These are phyloP conservation scores for Leptodirus hochenwartii DNA, from an alignment of 2,888 invertebrate genomes.

Conservation along the genomic window DNA sequence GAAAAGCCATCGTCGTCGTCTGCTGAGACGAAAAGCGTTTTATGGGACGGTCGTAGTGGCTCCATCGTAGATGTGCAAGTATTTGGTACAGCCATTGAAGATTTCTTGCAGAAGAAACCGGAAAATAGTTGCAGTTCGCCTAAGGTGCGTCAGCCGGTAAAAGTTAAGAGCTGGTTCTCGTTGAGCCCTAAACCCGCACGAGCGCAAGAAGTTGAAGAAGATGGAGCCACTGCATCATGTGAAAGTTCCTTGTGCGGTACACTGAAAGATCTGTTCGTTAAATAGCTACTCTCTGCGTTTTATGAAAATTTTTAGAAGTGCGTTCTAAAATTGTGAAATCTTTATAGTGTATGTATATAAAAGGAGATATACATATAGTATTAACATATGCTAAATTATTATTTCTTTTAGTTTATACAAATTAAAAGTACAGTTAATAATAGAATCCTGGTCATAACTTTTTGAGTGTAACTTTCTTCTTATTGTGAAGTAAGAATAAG, in stretches of 20 bases:
- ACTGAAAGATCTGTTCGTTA: conserved; percentile 72
- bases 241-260: conserved; percentile 70
- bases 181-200: too few relatives aligned
- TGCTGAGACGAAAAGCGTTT: conserved; percentile 31
- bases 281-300: conserved; percentile 32
- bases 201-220: conserved; percentile 45
- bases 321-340: too few relatives aligned
- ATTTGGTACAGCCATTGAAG: conserved; percentile 70
- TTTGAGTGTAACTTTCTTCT: too few relatives aligned
- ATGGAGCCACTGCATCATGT: conserved; percentile 48
- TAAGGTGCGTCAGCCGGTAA: conserved; percentile 12
- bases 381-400: too few relatives aligned
- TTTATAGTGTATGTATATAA: too few relatives aligned
- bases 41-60: conserved; percentile 60
- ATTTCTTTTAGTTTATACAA: too few relatives aligned
- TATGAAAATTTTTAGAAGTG: conserved; percentile 10
- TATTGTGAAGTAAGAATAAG: too few relatives aligned
- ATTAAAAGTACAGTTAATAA: too few relatives aligned
- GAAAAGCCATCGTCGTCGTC: conserved; percentile 18
- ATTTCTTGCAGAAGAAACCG: conserved; percentile 45
- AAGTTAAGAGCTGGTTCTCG: conserved; percentile 37
- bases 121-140: conserved; percentile 15
- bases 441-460: too few relatives aligned
- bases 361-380: too few relatives aligned
- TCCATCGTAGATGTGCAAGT: conserved; percentile 66